Evolutionary conservation across 2,888 invertebrate genomes (phyloP).

Genomic region (Drosophila flavopinicola): DNA sequence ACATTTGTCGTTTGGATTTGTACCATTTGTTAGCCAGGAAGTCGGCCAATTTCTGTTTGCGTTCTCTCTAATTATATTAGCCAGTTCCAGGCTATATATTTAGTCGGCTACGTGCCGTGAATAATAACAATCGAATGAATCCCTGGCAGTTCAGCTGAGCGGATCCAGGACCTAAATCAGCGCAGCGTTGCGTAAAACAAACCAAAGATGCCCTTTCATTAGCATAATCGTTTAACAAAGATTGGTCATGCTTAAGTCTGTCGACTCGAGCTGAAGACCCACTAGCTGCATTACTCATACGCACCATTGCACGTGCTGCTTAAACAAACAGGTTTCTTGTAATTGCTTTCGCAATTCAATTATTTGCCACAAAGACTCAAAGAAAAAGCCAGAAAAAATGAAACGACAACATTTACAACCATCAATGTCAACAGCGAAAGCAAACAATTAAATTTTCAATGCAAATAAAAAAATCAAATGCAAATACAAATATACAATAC

Average conservation of each 20-base stretch:
- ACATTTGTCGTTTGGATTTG: slow-evolving; percentile 43
- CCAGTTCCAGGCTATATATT: slow-evolving; percentile 44
- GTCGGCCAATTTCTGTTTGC: slow-evolving; percentile 16
- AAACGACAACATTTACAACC: slow-evolving; percentile 8
- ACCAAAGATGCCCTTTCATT: slow-evolving; percentile 62
- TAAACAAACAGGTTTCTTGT: slow-evolving; percentile 68
- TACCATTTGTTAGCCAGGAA: slow-evolving; percentile 9
- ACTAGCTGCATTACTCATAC: slow-evolving; percentile 49
- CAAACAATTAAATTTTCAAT: slow-evolving; percentile 63
- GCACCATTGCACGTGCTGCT: slow-evolving; percentile 53
- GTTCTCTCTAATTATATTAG: slow-evolving; percentile 61
- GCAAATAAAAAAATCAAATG: slow-evolving; percentile 43
- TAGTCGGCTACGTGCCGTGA: slow-evolving; percentile 55
- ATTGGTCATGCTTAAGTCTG: slow-evolving; percentile 40
- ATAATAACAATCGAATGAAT: slow-evolving; percentile 22
- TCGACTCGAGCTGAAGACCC: not conserved
- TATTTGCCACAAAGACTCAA: slow-evolving; percentile 48
- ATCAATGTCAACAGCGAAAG: slow-evolving; percentile 53
- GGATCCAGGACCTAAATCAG: slow-evolving; percentile 26
- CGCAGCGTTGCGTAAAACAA: slow-evolving; percentile 45
- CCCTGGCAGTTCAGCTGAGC: slow-evolving; percentile 3
- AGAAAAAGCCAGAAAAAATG: slow-evolving; percentile 23
- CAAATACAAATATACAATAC: slow-evolving; percentile 31
- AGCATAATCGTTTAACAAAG: slow-evolving; percentile 63
- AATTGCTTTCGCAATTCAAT: slow-evolving; percentile 74